phyloP scores from a whole-genome alignment of 2,113 vertebrate species.

The Arizona elegans region DNA sequence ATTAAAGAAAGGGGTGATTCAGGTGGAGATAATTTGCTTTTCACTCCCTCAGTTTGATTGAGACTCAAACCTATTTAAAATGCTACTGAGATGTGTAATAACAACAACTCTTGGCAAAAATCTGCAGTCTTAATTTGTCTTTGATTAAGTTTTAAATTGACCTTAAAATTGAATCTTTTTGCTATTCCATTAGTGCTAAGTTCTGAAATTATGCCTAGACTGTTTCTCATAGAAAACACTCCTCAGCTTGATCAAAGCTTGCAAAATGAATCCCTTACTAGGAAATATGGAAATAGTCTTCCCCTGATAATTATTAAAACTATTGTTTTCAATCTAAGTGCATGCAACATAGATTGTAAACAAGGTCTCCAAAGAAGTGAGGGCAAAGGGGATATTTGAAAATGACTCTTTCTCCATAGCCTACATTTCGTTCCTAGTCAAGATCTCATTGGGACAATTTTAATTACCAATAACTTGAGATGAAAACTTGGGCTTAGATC shows the following conservation, averaged over 20 bases:
- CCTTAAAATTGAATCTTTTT: conserved; percentile 53
- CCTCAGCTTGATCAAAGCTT: neutral
- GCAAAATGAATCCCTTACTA: neutral
- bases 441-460: neutral
- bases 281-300: neutral
- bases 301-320: neutral
- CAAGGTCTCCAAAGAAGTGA: neutral
- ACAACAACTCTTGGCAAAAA: conserved; percentile 55
- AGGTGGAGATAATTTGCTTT: conserved; percentile 39
- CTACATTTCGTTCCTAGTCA: neutral
- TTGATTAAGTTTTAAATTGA: conserved; percentile 62
- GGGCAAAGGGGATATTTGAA: neutral
- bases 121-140: conserved; percentile 50
- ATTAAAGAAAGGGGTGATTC: conserved; percentile 38
- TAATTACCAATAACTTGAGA: neutral
- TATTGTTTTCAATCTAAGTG: neutral
- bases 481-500: neutral
- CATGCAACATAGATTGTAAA: neutral
- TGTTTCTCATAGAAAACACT: conserved; percentile 22
- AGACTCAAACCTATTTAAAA: conserved; percentile 51
- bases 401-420: neutral
- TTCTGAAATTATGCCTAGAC: conserved; percentile 19
- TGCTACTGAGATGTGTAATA: conserved; percentile 53
- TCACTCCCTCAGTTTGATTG: conserved; percentile 49
- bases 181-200: conserved; percentile 3